Evolutionary conservation across 2,888 invertebrate species (phyloP), one percentile per base, ranked within the genome.

Genomic region (Hemaris fuciformis): DNA sequence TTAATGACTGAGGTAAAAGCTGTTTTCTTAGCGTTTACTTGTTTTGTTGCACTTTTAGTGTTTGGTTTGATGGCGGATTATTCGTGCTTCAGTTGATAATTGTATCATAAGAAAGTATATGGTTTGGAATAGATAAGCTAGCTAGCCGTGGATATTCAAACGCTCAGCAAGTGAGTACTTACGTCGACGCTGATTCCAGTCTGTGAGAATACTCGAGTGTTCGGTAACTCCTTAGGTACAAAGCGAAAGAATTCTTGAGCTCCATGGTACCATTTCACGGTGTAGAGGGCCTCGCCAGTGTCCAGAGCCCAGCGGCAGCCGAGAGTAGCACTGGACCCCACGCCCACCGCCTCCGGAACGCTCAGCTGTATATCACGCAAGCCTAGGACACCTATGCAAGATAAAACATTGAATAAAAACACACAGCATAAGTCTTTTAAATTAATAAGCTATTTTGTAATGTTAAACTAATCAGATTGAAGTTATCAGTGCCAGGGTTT

Each of bases 231-330:
- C 82, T 96, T 96, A n/a, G 96, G 96, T 72, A 96, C 94, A 82
- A 94, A 96, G 71, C 96, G 94, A 90, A 95, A 97, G 93, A 97
- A 96, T 85, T 97, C 96, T 70, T 95, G 93, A 7, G 93, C 88
- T 1, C 96, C 96, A 81, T 96, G 96, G 91, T 96, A 96, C 96
- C 96, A 97, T 86, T 96, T 96, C 70, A 97, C 95, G 38, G 96
- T 95, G 87, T 96, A 97, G 6, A 97, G 91, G 7, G 94, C 93
- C 70, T 96, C 96, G 4, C 91, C 91, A 4, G 94, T 93, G 80
- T 96, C 95, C 62, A 96, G 89, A 72, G 96, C 94, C 93, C 96
- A 96, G 63, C 93, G 93, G 84, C 96, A 96, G 71, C 94, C 94
- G 66, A 96, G 93, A 27, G 94, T 95, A 34, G 96, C 96, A 56